A percentile compares a stretch with the other conserved stretches of the same genome.
Evolutionary conservation across 2,888 invertebrate species (phyloP).

Genomic region (Syrista parreyssii): DNA sequence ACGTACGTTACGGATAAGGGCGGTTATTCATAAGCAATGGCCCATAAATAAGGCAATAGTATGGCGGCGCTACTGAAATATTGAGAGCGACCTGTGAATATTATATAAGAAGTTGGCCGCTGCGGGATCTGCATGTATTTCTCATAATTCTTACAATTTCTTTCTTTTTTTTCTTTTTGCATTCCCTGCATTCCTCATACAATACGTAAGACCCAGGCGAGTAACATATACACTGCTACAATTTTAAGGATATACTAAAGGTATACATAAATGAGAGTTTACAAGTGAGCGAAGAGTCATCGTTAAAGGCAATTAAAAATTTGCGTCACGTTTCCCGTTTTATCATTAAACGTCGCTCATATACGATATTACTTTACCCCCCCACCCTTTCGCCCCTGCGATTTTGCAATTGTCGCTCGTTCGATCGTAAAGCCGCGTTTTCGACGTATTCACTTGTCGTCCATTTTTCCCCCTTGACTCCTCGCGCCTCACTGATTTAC

Average conservation of each 20-base stretch:
- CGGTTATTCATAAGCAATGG: slow-evolving; percentile 63
- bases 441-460: not conserved
- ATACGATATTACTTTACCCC: not conserved
- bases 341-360: not conserved
- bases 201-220: not conserved
- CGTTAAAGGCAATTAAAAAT: not conserved
- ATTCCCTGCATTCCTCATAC: not conserved
- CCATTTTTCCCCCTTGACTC: too few relatives aligned
- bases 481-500: slow-evolving; percentile 25
- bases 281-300: not conserved
- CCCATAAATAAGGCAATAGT: slow-evolving; percentile 60
- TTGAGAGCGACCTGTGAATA: slow-evolving; percentile 55
- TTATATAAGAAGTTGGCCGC: slow-evolving; percentile 31
- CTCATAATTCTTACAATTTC: not conserved
- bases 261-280: not conserved
- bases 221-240: not conserved
- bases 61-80: slow-evolving; percentile 54
- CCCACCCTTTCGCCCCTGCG: too few relatives aligned
- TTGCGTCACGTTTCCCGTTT: not conserved
- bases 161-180: not conserved
- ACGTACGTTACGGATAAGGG: slow-evolving; percentile 31
- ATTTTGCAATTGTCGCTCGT: not conserved
- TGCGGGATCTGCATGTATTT: not conserved
- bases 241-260: not conserved
- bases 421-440: not conserved